Conservation (phyloP, 2,797 vertebrate genomes). For the Pseudotriccus pelzelni region DNA sequence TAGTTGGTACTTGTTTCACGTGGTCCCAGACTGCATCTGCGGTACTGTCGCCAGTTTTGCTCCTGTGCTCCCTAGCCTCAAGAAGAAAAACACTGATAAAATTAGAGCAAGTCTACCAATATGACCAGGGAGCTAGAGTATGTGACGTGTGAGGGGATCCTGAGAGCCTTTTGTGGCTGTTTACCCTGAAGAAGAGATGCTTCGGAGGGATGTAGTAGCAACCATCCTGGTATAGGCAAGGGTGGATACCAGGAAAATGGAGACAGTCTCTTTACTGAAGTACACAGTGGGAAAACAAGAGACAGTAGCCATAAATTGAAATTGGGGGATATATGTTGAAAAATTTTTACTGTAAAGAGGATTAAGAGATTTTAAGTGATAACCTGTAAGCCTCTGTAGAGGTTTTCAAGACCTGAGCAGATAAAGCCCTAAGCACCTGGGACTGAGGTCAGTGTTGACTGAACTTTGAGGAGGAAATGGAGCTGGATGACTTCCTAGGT, state of each 20-base stretch:
- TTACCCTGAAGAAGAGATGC: neutral
- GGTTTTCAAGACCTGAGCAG: neutral
- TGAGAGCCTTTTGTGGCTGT: neutral
- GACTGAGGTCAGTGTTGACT: neutral
- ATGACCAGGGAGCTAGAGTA: neutral
- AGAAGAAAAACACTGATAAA: neutral
- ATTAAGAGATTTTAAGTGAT: neutral
- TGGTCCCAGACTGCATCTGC: neutral
- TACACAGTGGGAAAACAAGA: neutral
- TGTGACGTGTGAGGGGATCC: neutral
- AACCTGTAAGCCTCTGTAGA: neutral
- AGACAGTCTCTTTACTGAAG: neutral
- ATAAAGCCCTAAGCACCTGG: neutral
- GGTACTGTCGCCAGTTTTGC: neutral
- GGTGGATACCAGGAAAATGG: neutral
- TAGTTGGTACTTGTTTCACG: neutral
- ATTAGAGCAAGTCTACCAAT: neutral
- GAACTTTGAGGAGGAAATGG: neutral
- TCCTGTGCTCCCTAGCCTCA: neutral
- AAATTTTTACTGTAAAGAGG: neutral
- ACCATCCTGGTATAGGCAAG: neutral
- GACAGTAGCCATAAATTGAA: neutral
- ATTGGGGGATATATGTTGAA: neutral
- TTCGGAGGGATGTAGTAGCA: neutral
- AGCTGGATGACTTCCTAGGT: neutral